Evolutionary conservation across 2,797 vertebrate genomes (phyloP).

Genomic region (Chloroceryle inda): DNA sequence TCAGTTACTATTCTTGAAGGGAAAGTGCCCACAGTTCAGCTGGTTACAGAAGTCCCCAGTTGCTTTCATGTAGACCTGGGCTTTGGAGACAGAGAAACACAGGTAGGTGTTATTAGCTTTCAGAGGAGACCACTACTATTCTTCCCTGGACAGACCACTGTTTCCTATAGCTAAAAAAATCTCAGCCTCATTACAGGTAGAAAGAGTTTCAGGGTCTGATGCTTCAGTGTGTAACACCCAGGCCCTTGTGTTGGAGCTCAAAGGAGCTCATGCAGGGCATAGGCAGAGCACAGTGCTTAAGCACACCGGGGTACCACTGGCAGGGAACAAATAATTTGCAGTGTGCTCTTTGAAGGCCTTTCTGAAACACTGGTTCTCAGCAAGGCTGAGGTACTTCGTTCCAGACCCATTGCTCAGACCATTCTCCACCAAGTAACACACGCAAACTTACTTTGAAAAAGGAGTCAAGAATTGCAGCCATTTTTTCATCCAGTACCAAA

Average conservation of each 20-base stretch:
- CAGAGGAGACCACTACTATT: not conserved
- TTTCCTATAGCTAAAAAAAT: not conserved
- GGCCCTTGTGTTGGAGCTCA: not conserved
- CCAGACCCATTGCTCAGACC: not conserved
- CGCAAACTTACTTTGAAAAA: not conserved
- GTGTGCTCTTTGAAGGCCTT: accelerated
- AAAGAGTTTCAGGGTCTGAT: not conserved
- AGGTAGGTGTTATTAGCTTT: not conserved
- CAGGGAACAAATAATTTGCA: not conserved
- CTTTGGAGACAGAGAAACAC: not conserved
- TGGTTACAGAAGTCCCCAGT: not conserved
- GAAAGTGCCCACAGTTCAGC: not conserved
- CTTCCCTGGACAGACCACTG: not conserved
- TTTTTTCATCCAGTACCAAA: not conserved
- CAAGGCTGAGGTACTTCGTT: not conserved
- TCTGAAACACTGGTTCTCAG: not conserved
- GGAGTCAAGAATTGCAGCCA: not conserved
- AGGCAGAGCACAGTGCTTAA: not conserved
- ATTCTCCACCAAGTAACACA: not conserved
- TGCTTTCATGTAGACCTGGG: not conserved
- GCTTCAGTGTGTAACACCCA: not conserved
- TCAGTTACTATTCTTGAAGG: not conserved
- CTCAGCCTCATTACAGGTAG: not conserved
- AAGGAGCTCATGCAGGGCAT: not conserved
- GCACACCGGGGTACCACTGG: not conserved